Base-by-base conservation (phyloP, 2,888 invertebrate genomes). In the Parnassius mnemosyne region DNA sequence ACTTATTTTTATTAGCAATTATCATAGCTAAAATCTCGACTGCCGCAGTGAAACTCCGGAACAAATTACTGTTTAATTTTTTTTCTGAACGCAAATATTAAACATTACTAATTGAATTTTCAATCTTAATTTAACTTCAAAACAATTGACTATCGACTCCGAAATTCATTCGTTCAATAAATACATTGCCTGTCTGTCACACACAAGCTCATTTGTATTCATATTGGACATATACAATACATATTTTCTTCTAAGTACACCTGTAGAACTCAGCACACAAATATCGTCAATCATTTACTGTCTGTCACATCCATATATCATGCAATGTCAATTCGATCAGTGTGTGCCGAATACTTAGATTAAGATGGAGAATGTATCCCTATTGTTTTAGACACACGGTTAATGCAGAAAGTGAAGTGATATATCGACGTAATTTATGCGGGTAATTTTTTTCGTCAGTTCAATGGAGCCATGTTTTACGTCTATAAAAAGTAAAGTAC, bases 221-320 rank as follows among this genome's bases (percentile, higher is more conserved):
- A 55, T 46, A n/a, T 12, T 10, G 9, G 11, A 55, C 9, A 25
- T 13, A 25, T 25, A 20, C 51, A 20, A 25, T 51, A 51, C 12
- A 20, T 51, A 25, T 25, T 51, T 51, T 51, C 3, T 11, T 51
- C 16, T 3, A 10, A 64, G 50, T 44, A 57, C 71, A 69, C 67
- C 65, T 63, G 52, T 63, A 59, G 63, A 62, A 69, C 57, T 49
- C 52, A 64, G 57, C 62, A 61, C 70, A 73, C 70, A 77, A 75
- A 79, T 81, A 83, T 80, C 76, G 75, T 78, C 76, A 72, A 82
- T 85, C 83, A 83, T 81, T 83, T 83, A 81, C 71, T 52, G 69
- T 68, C 72, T 79, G 82, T 80, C 80, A 76, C 76, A 77, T 71
- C 72, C 76, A 74, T 80, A 77, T 75, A 71, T 76, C 75, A 75